phyloP scores from a whole-genome alignment of 2,888 invertebrate genomes.

The Nematopogon swammerdamellus region DNA sequence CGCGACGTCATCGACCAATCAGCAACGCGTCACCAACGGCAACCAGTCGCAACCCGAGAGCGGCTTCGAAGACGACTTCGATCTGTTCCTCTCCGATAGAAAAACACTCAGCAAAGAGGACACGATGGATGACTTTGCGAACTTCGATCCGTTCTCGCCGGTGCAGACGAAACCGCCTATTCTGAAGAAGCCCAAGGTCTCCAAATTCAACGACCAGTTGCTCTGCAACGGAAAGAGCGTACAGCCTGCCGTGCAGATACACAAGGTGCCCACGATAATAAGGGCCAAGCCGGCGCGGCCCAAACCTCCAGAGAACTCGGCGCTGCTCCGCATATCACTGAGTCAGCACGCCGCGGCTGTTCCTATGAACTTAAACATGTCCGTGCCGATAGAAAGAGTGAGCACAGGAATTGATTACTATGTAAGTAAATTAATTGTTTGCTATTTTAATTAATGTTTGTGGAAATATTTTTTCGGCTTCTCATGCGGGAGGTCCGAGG shows the following conservation, averaged over 20 bases:
- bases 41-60: constrained; percentile 72
- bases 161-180: constrained; percentile 26
- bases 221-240: constrained; percentile 46
- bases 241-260: constrained; percentile 30
- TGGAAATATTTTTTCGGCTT: too few species aligned
- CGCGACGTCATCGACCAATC: constrained; percentile 57
- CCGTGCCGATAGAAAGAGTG: constrained; percentile 41
- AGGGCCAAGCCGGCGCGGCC: constrained; percentile 60
- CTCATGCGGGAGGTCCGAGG: too few species aligned
- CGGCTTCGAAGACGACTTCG: constrained; percentile 83
- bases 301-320: constrained; percentile 49
- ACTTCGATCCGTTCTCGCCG: constrained; percentile 54
- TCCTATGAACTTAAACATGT: constrained; percentile 40
- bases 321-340: constrained; percentile 38
- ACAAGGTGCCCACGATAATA: constrained; percentile 73
- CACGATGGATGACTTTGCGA: constrained; percentile 51
- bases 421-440: neutral
- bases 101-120: constrained; percentile 35
- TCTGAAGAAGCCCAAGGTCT: constrained; percentile 52
- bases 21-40: constrained; percentile 53
- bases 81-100: constrained; percentile 56
- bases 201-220: constrained; percentile 62
- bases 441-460: too few species aligned
- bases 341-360: constrained; percentile 26
- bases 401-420: constrained; percentile 16